These are phyloP conservation scores for Lophius americanus DNA, from an alignment of 2,797 vertebrate genomes.

Conservation along the genomic window DNA sequence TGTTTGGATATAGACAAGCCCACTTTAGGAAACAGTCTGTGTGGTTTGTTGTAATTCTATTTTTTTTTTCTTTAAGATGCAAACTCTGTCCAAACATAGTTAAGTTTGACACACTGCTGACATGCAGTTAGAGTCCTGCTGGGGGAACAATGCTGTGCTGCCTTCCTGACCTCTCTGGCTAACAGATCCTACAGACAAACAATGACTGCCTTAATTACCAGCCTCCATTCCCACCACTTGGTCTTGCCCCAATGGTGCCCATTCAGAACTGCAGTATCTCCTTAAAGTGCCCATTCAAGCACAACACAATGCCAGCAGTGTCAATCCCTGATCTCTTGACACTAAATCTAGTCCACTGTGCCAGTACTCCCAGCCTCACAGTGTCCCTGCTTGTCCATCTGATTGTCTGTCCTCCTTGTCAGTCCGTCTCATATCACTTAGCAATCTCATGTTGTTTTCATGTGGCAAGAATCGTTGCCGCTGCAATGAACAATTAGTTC, in stretches of 20 bases:
- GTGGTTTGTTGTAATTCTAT: slow-evolving; percentile 56
- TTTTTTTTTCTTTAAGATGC: slow-evolving; percentile 43
- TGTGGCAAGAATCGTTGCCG: slow-evolving; percentile 27
- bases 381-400: slow-evolving; percentile 53
- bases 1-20: slow-evolving; percentile 54
- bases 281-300: slow-evolving; percentile 80
- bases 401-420: slow-evolving; percentile 41
- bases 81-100: slow-evolving; percentile 61
- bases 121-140: slow-evolving; percentile 77
- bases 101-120: slow-evolving; percentile 63
- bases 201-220: slow-evolving; percentile 85
- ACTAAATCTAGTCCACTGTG: slow-evolving; percentile 61
- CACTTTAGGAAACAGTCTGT: slow-evolving; percentile 30
- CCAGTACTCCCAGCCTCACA: slow-evolving; percentile 67
- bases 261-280: slow-evolving; percentile 80
- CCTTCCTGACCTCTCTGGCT: slow-evolving; percentile 83
- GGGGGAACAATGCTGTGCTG: slow-evolving; percentile 78
- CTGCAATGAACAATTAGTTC: slow-evolving; percentile 34
- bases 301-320: slow-evolving; percentile 82
- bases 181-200: slow-evolving; percentile 79
- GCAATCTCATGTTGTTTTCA: slow-evolving; percentile 32
- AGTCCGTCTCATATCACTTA: slow-evolving; percentile 28
- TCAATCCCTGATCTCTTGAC: slow-evolving; percentile 78
- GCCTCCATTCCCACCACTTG: slow-evolving; percentile 79
- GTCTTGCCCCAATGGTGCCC: slow-evolving; percentile 79